Evolutionary conservation across 2,113 vertebrate species (phyloP).

Genomic region (Excalfactoria chinensis): DNA sequence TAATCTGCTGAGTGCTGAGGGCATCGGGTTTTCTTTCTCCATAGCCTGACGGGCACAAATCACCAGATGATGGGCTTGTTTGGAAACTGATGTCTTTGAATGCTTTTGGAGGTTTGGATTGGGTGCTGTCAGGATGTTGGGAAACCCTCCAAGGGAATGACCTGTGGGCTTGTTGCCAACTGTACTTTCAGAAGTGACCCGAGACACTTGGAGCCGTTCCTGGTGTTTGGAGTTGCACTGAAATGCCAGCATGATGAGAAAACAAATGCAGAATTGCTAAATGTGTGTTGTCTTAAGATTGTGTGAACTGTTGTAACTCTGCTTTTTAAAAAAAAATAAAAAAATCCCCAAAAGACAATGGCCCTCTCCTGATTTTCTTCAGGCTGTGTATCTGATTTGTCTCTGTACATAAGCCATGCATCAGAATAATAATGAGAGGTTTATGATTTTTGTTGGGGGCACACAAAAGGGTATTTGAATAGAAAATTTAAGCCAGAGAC

Average conservation of each 20-base stretch:
- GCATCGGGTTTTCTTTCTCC: not conserved
- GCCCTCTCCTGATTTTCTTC: not conserved
- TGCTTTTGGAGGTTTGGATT: not conserved
- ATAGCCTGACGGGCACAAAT: not conserved
- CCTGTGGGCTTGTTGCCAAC: conserved; percentile 53
- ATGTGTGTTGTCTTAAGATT: conserved; percentile 43
- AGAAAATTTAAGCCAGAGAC: not conserved
- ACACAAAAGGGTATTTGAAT: not conserved
- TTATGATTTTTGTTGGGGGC: not conserved
- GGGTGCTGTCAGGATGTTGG: not conserved
- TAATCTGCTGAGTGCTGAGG: not conserved
- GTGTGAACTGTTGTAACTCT: not conserved
- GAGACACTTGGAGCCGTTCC: conserved; percentile 47
- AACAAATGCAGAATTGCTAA: conserved; percentile 60
- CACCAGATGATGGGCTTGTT: not conserved
- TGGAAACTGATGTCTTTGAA: not conserved
- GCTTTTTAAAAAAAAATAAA: not conserved
- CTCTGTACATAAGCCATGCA: not conserved
- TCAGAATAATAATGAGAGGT: not conserved
- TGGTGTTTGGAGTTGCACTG: not conserved
- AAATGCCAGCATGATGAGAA: conserved; percentile 52
- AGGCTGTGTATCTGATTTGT: not conserved
- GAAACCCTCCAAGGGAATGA: conserved; percentile 57
- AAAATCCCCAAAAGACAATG: not conserved
- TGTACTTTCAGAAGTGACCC: conserved; percentile 57